Evolutionary conservation across 2,888 invertebrate species (phyloP).

Genomic region (Drosophila barbarae): DNA sequence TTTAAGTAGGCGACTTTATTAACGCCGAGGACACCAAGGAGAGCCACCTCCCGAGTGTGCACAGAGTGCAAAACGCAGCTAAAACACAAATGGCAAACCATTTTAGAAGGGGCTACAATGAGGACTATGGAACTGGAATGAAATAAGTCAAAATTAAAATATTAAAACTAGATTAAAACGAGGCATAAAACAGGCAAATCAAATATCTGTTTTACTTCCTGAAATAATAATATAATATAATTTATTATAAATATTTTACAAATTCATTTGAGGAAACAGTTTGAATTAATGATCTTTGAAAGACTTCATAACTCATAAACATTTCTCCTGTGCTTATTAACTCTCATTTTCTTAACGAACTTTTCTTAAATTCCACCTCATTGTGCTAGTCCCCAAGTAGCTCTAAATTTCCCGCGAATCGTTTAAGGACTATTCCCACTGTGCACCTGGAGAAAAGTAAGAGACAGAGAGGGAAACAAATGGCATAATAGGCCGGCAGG

Average conservation of each 20-base stretch:
- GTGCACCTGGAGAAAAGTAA: constrained; percentile 19
- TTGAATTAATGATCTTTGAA: neutral
- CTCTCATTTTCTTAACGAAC: neutral
- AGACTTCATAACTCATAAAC: neutral
- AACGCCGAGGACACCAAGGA: constrained; percentile 53
- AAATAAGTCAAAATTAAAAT: too few relatives aligned
- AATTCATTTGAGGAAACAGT: too few relatives aligned
- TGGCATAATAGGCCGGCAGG: constrained; percentile 38
- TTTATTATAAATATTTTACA: neutral
- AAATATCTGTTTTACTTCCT: too few relatives aligned
- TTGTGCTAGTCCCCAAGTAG: constrained; percentile 2
- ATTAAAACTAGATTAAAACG: neutral
- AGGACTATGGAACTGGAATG: neutral
- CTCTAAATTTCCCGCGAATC: constrained; percentile 38
- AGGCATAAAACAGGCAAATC: neutral
- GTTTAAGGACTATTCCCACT: constrained; percentile 26
- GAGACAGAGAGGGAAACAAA: constrained; percentile 6
- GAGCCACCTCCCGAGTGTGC: constrained; percentile 54
- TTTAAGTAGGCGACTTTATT: constrained; percentile 73
- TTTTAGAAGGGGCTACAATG: constrained; percentile 6
- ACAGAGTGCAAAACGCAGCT: constrained; percentile 25
- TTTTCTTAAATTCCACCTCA: neutral
- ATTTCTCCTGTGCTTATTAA: neutral
- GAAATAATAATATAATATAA: neutral
- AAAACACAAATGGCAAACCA: constrained; percentile 26